Base-by-base conservation (phyloP, 1,140 invertebrate species). In the Drosophila trapezifrons region DNA sequence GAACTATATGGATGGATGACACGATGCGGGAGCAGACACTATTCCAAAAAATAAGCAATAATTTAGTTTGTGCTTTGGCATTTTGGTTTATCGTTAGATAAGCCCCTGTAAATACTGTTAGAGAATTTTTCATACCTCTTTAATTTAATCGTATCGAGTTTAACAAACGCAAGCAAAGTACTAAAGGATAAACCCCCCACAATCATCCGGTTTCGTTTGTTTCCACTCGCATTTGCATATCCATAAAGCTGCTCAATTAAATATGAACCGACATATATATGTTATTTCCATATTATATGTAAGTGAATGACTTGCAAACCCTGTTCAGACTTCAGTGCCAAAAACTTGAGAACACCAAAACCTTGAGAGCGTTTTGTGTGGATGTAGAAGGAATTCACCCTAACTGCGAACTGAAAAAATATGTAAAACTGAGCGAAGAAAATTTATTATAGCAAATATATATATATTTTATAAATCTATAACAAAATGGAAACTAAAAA, bases 21-120 rank as follows among this genome's bases (percentile, higher is more conserved):
- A 47, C 42, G 58, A 76, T 42, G 63, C 70, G 66, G 78, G 63
- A 65, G 65, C 73, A 67, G 60, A 76, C 60, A 65, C 73, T 63
- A 86, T 86, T 86, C 83, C 83, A 86, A 86, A 86, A 77, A 85
- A 54, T 60, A 80, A 86, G 84, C 83, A 86, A 86, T 86, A 83
- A 86, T 79, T 74, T 73, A 83, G 71, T 79, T 72, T 78, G 66
- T 87, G 83, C 79, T 87, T 86, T 82, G 83, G 83, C 83, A 86
- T 86, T 87, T 87, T 67, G 83, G 78, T 86, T 83, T 83, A 83
- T 83, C 76, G 18, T 29, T 56, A 35, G 76, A 79, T 79, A 76
- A 83, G 66, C 76, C 83, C 45, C 75, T 86, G 83, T 86, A 86
- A 73, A 86, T 86, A 86, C 59, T 66, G 72, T 87, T 86, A 80